A percentile compares a stretch with the other conserved stretches of the same genome.
phyloP scores from a whole-genome alignment of 2,113 vertebrate species.

The Tamias sibiricus region DNA sequence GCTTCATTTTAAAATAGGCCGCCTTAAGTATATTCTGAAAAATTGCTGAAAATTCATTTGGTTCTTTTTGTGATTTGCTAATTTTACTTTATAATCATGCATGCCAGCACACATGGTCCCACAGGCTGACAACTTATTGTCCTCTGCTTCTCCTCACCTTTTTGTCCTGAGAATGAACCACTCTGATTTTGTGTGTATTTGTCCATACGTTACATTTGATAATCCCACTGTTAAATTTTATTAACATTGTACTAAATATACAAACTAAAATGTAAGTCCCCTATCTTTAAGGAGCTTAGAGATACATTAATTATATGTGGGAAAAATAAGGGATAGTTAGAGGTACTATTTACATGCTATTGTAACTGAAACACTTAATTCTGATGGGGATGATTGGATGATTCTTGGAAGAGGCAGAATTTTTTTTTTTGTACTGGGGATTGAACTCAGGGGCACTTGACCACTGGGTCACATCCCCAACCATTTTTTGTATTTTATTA shows the following conservation, averaged over 20 bases:
- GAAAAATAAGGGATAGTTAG: constrained; percentile 36
- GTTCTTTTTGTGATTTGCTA: constrained; percentile 21
- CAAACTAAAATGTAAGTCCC: constrained; percentile 34
- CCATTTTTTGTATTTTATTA: too few relatives aligned
- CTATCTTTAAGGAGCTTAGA: not conserved
- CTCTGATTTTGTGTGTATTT: not conserved
- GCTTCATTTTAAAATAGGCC: constrained; percentile 47
- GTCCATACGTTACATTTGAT: not conserved
- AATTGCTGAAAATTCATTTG: constrained; percentile 1
- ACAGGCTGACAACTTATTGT: not conserved
- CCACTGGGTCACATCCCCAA: too few relatives aligned
- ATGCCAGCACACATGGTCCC: not conserved
- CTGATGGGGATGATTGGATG: not conserved
- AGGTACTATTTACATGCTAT: not conserved
- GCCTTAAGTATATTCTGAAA: not conserved
- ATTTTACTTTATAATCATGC: constrained; percentile 46
- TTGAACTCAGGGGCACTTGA: too few relatives aligned
- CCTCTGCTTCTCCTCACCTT: not conserved
- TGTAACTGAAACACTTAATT: constrained; percentile 35
- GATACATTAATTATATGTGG: not conserved
- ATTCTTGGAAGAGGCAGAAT: not conserved
- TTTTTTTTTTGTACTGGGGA: too few relatives aligned
- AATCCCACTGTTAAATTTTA: not conserved
- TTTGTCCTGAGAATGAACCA: not conserved
- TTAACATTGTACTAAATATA: constrained; percentile 1